Conservation (phyloP, 2,113 vertebrate species). For the Nesogale talazaci region DNA sequence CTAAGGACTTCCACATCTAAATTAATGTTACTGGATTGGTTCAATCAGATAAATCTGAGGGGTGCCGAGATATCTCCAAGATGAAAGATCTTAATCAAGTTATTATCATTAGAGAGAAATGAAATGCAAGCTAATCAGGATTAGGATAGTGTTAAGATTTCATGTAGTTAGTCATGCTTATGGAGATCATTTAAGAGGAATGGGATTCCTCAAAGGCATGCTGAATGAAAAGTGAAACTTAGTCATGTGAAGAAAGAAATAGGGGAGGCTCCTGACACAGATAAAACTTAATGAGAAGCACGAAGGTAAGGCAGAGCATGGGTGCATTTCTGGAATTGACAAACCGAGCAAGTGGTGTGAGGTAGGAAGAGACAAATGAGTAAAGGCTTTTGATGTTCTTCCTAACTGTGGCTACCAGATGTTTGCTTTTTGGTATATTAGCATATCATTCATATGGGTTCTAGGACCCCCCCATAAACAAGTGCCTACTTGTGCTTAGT, state of each 20-base stretch:
- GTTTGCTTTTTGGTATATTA: background rate
- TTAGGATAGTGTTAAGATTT: background rate
- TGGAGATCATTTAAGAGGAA: background rate
- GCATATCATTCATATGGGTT: too few relatives aligned
- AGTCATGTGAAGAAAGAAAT: background rate
- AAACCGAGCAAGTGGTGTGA: too few relatives aligned
- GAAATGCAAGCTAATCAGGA: background rate
- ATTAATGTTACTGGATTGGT: background rate
- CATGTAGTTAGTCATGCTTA: background rate
- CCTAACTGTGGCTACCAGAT: background rate
- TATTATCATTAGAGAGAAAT: background rate
- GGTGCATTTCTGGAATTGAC: background rate
- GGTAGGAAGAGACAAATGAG: too few relatives aligned
- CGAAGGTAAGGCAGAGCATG: background rate
- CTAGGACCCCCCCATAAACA: background rate
- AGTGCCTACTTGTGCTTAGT: background rate
- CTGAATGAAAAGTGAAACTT: too few relatives aligned
- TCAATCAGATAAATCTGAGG: background rate
- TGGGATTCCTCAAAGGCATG: too few relatives aligned
- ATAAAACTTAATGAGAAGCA: background rate
- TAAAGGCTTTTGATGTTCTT: too few relatives aligned
- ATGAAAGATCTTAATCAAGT: slow-evolving; percentile 7
- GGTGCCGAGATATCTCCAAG: background rate
- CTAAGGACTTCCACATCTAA: background rate
- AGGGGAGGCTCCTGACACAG: background rate